A percentile compares a stretch with the other conserved stretches of the same genome.
Conservation (phyloP, 2,888 invertebrate genomes). For the Druceiella hillmani region DNA sequence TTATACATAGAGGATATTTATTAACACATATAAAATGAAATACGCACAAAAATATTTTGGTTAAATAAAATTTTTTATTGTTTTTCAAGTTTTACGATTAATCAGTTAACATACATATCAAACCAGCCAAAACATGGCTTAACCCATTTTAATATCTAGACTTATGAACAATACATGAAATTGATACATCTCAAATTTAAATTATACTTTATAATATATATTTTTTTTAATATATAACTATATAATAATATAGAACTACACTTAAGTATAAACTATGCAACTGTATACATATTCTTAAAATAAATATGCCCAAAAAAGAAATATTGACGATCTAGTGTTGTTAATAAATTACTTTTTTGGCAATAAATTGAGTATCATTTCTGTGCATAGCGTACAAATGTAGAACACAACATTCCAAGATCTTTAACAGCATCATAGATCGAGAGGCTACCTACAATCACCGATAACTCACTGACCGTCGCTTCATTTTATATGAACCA, state of each 20-base stretch:
- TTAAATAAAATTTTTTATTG: slow-evolving; percentile 39
- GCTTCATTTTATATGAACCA: too few relatives aligned
- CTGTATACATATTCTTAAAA: slow-evolving; percentile 54
- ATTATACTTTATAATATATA: slow-evolving; percentile 50
- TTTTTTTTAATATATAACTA: slow-evolving; percentile 52
- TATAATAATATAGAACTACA: slow-evolving; percentile 52
- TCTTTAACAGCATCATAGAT: too few relatives aligned
- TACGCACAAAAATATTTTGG: too few relatives aligned
- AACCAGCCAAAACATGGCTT: slow-evolving; percentile 55
- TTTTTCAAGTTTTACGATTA: slow-evolving; percentile 48
- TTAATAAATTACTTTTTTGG: slow-evolving; percentile 55
- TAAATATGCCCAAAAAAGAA: slow-evolving; percentile 54
- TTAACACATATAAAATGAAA: too few relatives aligned
- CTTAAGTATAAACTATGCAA: slow-evolving; percentile 52
- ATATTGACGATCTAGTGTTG: slow-evolving; percentile 53
- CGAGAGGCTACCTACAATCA: too few relatives aligned
- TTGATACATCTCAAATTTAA: slow-evolving; percentile 54
- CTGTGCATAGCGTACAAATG: slow-evolving; percentile 56
- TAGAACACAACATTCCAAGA: too few relatives aligned
- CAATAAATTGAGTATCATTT: slow-evolving; percentile 58
- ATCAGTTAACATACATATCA: slow-evolving; percentile 54
- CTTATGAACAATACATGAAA: slow-evolving; percentile 54
- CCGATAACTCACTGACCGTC: too few relatives aligned
- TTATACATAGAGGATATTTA: too few relatives aligned
- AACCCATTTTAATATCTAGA: slow-evolving; percentile 54